Conservation (phyloP, 2,113 vertebrate genomes). For the Cyprinus carpio region DNA sequence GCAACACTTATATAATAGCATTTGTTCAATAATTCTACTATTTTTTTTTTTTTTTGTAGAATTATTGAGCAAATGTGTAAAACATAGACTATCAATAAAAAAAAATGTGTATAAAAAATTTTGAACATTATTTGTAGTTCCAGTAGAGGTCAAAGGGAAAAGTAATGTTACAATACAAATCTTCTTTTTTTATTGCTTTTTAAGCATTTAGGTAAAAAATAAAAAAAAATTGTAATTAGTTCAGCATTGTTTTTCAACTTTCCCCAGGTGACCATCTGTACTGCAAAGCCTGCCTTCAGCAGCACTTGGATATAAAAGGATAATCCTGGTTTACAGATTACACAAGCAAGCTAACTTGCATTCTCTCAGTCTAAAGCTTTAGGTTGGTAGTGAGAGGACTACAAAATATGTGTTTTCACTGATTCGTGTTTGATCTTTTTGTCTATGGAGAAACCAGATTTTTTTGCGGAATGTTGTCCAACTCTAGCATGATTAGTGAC, state of each 20-base stretch:
- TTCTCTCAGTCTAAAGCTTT: constrained; percentile 23
- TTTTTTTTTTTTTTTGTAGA: too few relatives aligned
- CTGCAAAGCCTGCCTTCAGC: constrained; percentile 61
- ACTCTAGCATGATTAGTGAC: not conserved
- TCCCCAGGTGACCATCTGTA: constrained; percentile 67
- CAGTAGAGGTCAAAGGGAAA: too few relatives aligned
- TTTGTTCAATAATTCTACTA: too few relatives aligned
- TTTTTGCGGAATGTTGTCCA: not conserved
- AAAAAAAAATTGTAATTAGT: not conserved
- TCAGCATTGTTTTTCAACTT: constrained; percentile 58
- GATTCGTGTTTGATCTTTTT: not conserved
- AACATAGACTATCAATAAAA: too few relatives aligned
- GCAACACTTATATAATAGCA: too few relatives aligned
- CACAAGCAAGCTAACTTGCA: constrained; percentile 37
- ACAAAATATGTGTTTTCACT: not conserved
- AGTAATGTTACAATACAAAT: too few relatives aligned
- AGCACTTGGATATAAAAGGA: constrained; percentile 69
- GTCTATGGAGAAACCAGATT: not conserved
- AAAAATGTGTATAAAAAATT: too few relatives aligned
- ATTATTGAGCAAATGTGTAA: too few relatives aligned
- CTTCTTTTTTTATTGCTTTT: too few relatives aligned
- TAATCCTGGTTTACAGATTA: constrained; percentile 57
- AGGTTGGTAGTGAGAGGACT: not conserved
- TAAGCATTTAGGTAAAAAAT: too few relatives aligned
- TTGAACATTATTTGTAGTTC: too few relatives aligned